Evolutionary conservation across 1,140 invertebrate species (phyloP), one percentile per base, ranked within the genome.

Genomic region (Zaprionus camerounensis): DNA sequence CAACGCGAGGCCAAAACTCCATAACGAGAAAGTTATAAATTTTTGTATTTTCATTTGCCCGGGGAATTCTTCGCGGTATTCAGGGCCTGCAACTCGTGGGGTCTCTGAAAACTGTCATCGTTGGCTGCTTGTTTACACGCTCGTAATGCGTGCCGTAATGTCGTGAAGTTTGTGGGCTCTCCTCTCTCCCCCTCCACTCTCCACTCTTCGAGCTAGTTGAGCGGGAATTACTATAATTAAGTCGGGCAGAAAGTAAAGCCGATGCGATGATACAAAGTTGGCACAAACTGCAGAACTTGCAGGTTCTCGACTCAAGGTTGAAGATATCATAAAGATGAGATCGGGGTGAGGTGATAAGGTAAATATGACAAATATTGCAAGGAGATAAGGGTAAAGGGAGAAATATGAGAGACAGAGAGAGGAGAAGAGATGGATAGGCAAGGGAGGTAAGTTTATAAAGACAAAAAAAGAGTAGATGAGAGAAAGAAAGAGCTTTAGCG

Each of bases 1-100:
- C 12, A 36, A 57, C 41, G n/a, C 38, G 36, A 53, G 49, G 46
- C 65, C 75, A 67, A 58, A 58, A 67, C 82, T 75, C 69, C 79
- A 87, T 91, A 91, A 91, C 87, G 81, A 91, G 87, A 91, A 91
- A 91, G 87, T 91, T 91, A 91, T 91, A 91, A 91, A 91, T 91
- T 87, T 87, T 55, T 81, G 87, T 84, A 87, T 91, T 91, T 91
- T 81, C 84, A 58, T 71, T 81, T 81, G 38, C 41, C 41, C 49
- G 36, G 6, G n/a, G 46, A 51, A 51, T 51, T 51, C 46, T 31
- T 55, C 22, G 36, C 36, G 41, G 6, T 46, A 46, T 46, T 9
- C 17, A 9, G 38, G 41, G 41, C n/a, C 22, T 64, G 67, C 78
- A 70, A 81, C 81, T 73, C 53, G 78, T 90, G 85, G 76, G 85